phyloP scores from a whole-genome alignment of 2,888 invertebrate species.

The Drosophila paranaensis region DNA sequence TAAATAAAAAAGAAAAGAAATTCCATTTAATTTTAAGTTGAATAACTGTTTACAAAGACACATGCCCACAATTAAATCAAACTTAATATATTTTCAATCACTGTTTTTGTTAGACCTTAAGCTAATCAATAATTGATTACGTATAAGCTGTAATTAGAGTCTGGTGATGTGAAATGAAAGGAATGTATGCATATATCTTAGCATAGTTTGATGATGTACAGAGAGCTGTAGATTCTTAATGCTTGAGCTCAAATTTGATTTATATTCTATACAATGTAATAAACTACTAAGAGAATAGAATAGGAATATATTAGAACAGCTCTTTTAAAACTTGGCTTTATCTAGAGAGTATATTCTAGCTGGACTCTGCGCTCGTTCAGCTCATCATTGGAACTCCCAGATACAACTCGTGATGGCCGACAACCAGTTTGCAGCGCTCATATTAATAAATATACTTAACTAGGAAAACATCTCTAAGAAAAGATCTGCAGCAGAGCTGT shows the following conservation, averaged over 20 bases:
- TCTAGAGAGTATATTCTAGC: neutral
- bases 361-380: neutral
- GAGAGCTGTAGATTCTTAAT: neutral
- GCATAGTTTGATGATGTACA: neutral
- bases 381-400: neutral
- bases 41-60: constrained; percentile 21
- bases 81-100: constrained; percentile 46
- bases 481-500: neutral
- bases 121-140: neutral
- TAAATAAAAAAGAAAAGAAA: constrained; percentile 28
- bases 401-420: neutral
- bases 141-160: neutral
- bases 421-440: neutral
- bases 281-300: too few relatives aligned
- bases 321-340: neutral
- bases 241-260: too few relatives aligned
- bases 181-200: neutral
- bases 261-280: neutral
- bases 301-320: neutral
- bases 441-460: neutral
- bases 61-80: constrained; percentile 44
- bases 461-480: neutral
- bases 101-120: neutral
- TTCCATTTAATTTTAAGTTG: constrained; percentile 47
- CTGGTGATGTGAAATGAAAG: neutral